Base-by-base conservation (phyloP, 1,140 invertebrate species). In the Lasioglossum baleicum region DNA sequence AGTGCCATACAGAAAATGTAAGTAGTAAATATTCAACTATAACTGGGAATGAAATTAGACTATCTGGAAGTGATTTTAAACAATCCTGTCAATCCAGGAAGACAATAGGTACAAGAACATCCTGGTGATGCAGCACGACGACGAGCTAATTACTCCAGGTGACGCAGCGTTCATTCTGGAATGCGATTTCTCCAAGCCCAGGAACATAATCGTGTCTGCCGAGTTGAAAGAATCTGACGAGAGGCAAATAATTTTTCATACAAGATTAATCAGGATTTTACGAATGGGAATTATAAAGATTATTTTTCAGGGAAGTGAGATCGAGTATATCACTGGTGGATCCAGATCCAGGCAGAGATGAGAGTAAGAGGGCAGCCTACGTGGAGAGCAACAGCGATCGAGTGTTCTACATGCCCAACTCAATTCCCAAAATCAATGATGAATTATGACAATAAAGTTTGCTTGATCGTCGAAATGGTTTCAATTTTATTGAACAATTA, bases 141-240 rank as follows among this genome's bases (percentile, higher is more conserved):
- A 95, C 56, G 94, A 95, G 75, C 85, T 95, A 7, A 94, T 95
- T 72, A 95, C 94, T 70, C 94, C 95, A 3, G 95, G 95, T 1
- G 95, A 95, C 88, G 94, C 94, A 11, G 95, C 95, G 63, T 95
- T 95, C 86, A 94, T 93, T 65, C 84, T 95, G 61, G 94, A 95
- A 89, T 95, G 95, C 83, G 94, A 95, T 90, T 95, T 95, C 83
- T 93, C 92, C 13, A 92, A 93, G 75, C 92, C 93, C 17, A 89
- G 92, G 65, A 93, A 93, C 71, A 73, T 94, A 56, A 93, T 92
- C 48, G 94, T 95, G 35, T 92, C 92, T 71, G 93, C 94, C 40
- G 91, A 93, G 83, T 91, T 94, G 70, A 89, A 92, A 80, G 87
- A 90, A 75, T 89, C 83, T 56, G 90, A 92, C 70, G 84, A 75